Evolutionary conservation across 2,888 invertebrate genomes (phyloP).

Genomic region (Andrena bucephala): DNA sequence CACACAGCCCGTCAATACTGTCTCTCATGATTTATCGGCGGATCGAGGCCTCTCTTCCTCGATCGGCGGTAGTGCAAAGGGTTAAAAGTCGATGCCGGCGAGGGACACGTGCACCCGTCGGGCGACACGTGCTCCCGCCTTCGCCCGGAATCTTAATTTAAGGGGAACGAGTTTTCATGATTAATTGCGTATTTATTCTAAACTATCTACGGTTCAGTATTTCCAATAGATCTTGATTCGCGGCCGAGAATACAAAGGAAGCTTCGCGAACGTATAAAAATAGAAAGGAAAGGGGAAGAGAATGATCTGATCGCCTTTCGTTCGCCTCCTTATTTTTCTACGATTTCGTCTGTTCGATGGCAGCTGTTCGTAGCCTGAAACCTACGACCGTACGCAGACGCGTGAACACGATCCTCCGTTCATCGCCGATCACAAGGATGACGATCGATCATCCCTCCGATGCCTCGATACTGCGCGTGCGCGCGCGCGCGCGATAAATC

Average conservation of each 20-base stretch:
- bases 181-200: constrained; percentile 44
- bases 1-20: neutral
- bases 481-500: constrained; percentile 22
- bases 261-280: neutral
- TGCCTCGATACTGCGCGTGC: constrained; percentile 43
- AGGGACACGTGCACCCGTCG: constrained; percentile 11
- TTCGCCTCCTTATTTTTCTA: constrained; percentile 23
- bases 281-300: neutral
- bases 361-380: constrained; percentile 43
- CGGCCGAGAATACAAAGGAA: neutral
- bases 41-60: neutral
- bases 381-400: constrained; percentile 44
- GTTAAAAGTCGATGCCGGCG: neutral
- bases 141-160: constrained; percentile 30
- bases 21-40: neutral
- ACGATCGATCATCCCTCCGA: constrained; percentile 51
- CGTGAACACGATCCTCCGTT: constrained; percentile 50
- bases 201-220: constrained; percentile 17
- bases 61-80: constrained; percentile 21
- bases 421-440: constrained; percentile 36
- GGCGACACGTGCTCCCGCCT: constrained; percentile 4
- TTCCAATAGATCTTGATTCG: neutral
- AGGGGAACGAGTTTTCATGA: constrained; percentile 14
- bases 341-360: constrained; percentile 46
- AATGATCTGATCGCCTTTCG: constrained; percentile 11